These are phyloP conservation scores for Drosophila gunungcola DNA, from an alignment of 1,140 invertebrate genomes.

Conservation along the genomic window DNA sequence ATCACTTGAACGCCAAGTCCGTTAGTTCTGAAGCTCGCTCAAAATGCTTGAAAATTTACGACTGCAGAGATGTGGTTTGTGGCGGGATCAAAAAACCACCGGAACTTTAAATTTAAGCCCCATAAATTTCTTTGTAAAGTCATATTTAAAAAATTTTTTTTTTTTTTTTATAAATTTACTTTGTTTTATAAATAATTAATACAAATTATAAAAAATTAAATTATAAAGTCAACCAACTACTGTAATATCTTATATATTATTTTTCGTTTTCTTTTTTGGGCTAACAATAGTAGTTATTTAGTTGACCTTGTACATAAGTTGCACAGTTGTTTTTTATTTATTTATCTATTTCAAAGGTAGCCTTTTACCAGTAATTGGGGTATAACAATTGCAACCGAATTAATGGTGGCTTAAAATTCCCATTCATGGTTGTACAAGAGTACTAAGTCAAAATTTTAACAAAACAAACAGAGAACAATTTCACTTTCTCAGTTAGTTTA, in stretches of 20 bases:
- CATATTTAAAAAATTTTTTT: too few species aligned
- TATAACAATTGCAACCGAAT: not conserved
- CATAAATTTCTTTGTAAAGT: too few species aligned
- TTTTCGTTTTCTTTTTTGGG: too few species aligned
- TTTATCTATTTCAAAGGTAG: too few species aligned
- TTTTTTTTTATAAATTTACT: too few species aligned
- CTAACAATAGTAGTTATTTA: too few species aligned
- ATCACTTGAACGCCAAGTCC: constrained; percentile 15
- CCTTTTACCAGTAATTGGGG: not conserved
- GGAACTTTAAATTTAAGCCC: constrained; percentile 6
- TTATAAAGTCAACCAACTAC: too few species aligned
- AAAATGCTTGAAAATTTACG: constrained; percentile 24
- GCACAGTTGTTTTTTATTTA: too few species aligned
- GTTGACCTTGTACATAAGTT: too few species aligned
- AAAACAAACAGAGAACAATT: not conserved
- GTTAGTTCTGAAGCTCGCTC: not conserved
- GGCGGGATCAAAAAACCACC: constrained; percentile 15
- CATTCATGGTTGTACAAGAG: not conserved
- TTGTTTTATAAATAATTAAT: too few species aligned
- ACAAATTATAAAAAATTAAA: too few species aligned
- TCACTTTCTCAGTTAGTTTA: constrained; percentile 3
- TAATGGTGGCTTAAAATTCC: not conserved
- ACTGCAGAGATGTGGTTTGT: constrained; percentile 3
- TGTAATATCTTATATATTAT: too few species aligned
- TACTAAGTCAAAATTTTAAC: not conserved